Evolutionary conservation across 2,113 vertebrate genomes (phyloP), one percentile per base, ranked within the genome.

Genomic region (Pyrgilauda ruficollis): DNA sequence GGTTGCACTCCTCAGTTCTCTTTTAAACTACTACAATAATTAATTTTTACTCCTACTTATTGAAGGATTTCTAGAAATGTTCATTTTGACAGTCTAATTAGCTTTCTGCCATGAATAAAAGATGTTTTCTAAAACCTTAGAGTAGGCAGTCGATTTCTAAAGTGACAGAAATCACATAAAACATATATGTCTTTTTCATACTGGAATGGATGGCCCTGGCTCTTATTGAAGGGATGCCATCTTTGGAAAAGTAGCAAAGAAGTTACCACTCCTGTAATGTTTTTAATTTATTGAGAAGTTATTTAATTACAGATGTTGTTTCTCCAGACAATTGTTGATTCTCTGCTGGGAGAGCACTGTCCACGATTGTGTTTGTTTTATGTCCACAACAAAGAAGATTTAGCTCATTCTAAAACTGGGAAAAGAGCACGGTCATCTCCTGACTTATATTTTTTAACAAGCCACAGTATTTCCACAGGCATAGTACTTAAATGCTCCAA

Each of bases 401-500:
- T 67, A 58, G 4, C 20, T 88, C 4, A 2, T 84, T 93, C 41
- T 84, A 75, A 80, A 87, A 73, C 1, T 39, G 11, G 21, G 41
- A 64, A 55, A 90, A 95, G 50, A 84, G 44, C 72, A 66, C 15
- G 31, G 37, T 66, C 33, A 59, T 73, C 70, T 89, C 43, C 20
- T 46, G 30, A 58, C 21, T 46, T 85, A 15, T 3, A 27, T 84
- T 81, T 73, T 93, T 90, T 93, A 58, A 62, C 37, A 46, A 81
- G 55, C 63, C 41, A 64, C 35, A 56, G 27, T 70, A 73, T 91
- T 95, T 88, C 86, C 77, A 93, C 64, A 90, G 73, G 67, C 35
- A 24, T 30, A 67, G 49, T 86, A 89, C 90, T 95, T 94, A 85
- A 94, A 85, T 88, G 55, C 62, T 97, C 67, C 62, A 77, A 82